A percentile compares a stretch with the other conserved stretches of the same genome.
Conservation (phyloP, 2,113 vertebrate species). For the Myxocyprinus asiaticus region DNA sequence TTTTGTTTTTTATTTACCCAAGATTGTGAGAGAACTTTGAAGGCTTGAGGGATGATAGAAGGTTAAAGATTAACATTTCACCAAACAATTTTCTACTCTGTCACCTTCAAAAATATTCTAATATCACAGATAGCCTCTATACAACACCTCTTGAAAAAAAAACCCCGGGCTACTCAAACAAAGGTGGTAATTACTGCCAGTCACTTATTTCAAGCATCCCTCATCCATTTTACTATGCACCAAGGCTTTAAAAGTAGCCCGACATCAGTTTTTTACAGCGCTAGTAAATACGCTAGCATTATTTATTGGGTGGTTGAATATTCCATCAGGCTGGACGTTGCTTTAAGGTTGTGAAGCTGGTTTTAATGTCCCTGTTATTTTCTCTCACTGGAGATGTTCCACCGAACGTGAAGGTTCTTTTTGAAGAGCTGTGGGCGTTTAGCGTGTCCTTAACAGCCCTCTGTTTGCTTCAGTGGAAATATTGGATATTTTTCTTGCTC, state of each 20-base stretch:
- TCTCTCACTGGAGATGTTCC: slow-evolving; percentile 13
- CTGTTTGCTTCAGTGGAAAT: slow-evolving; percentile 22
- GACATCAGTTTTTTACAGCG: slow-evolving; percentile 65
- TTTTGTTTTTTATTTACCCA: no score
- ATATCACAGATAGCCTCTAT: no score
- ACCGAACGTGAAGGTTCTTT: slow-evolving; percentile 6
- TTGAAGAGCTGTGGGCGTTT: slow-evolving; percentile 25
- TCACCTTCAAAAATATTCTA: slow-evolving; percentile 34
- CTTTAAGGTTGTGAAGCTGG: slow-evolving; percentile 32
- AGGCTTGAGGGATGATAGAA: slow-evolving; percentile 8
- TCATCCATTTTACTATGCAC: slow-evolving; percentile 56
- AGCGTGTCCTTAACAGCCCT: slow-evolving; percentile 41
- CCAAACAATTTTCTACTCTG: slow-evolving; percentile 1
- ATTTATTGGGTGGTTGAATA: slow-evolving; percentile 68
- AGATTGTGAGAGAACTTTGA: neutral
- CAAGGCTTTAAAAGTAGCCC: slow-evolving; percentile 42
- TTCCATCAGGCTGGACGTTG: slow-evolving; percentile 62
- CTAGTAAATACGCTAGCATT: slow-evolving; percentile 60
- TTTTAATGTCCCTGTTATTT: slow-evolving; percentile 7
- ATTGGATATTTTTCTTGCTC: slow-evolving; percentile 9
- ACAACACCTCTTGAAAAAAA: slow-evolving; percentile 15
- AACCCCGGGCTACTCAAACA: slow-evolving; percentile 28
- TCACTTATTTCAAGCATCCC: slow-evolving; percentile 61
- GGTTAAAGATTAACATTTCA: slow-evolving; percentile 15
- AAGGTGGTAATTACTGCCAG: slow-evolving; percentile 60